phyloP scores from a whole-genome alignment of 2,888 invertebrate species.

The Acanthococcus lagerstroemiae region DNA sequence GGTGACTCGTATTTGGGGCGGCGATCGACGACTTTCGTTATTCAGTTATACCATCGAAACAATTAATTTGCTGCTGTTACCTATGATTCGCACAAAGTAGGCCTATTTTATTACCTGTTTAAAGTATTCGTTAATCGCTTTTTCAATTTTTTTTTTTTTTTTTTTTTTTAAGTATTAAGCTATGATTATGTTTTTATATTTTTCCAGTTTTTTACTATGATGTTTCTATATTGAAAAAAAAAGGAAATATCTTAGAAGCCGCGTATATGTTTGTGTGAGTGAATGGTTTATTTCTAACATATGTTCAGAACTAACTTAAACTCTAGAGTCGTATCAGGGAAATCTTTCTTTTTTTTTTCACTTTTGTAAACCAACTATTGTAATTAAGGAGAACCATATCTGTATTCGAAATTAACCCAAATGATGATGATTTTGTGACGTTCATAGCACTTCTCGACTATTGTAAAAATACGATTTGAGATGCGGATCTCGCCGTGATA shows the following conservation, averaged over 20 bases:
- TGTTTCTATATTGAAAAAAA: background rate
- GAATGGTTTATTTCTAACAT: background rate
- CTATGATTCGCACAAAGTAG: slow-evolving; percentile 91
- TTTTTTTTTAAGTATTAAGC: background rate
- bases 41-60: slow-evolving; percentile 94
- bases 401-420: too few relatives aligned
- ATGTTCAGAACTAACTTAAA: too few relatives aligned
- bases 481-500: too few relatives aligned
- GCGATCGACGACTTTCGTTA: slow-evolving; percentile 76
- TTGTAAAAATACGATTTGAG: too few relatives aligned
- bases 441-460: too few relatives aligned
- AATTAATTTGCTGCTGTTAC: slow-evolving; percentile 82
- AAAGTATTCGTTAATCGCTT: background rate
- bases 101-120: slow-evolving; percentile 1
- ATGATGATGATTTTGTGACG: too few relatives aligned
- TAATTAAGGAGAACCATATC: too few relatives aligned
- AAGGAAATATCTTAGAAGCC: background rate
- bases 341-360: too few relatives aligned
- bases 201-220: slow-evolving; percentile 6
- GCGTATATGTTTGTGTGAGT: background rate
- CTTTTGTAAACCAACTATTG: too few relatives aligned
- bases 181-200: background rate
- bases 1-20: slow-evolving; percentile 45
- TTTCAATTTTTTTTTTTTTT: background rate
- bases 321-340: too few relatives aligned